Evolutionary conservation across 2,888 invertebrate genomes (phyloP).

Genomic region (Caenorhabditis sp.): DNA sequence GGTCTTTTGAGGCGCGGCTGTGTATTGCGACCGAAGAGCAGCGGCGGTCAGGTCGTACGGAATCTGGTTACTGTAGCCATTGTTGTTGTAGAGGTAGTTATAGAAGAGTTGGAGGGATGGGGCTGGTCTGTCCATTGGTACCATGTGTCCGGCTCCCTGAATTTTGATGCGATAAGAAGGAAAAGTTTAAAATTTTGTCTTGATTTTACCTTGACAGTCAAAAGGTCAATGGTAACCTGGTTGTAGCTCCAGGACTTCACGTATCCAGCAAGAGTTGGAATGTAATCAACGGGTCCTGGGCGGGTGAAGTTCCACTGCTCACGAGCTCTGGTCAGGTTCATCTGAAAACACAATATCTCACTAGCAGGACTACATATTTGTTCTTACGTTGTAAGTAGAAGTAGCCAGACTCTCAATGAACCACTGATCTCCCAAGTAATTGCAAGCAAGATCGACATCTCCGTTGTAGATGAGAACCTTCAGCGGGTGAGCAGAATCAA

Average conservation of each 20-base stretch:
- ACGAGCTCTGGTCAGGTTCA: slow-evolving; percentile 50
- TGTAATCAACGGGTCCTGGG: slow-evolving; percentile 36
- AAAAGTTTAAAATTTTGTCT: no score
- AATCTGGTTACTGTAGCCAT: slow-evolving; percentile 58
- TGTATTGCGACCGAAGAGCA: slow-evolving; percentile 49
- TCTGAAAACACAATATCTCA: slow-evolving; percentile 14
- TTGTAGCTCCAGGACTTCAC: slow-evolving; percentile 56
- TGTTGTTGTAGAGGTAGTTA: slow-evolving; percentile 66
- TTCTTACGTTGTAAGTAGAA: slow-evolving; percentile 3
- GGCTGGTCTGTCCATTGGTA: slow-evolving; percentile 72
- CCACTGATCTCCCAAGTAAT: slow-evolving; percentile 75
- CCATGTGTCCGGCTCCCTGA: slow-evolving; percentile 70
- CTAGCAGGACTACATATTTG: neutral
- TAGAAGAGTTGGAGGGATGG: slow-evolving; percentile 74
- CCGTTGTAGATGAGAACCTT: slow-evolving; percentile 74
- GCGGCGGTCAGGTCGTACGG: slow-evolving; percentile 43
- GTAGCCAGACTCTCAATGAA: slow-evolving; percentile 67
- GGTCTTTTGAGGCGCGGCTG: slow-evolving; percentile 44
- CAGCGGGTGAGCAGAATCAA: slow-evolving; percentile 61
- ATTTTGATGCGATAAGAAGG: no score
- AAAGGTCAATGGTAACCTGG: slow-evolving; percentile 57
- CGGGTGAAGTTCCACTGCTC: slow-evolving; percentile 64
- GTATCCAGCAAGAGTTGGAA: slow-evolving; percentile 59
- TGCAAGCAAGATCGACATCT: slow-evolving; percentile 73
- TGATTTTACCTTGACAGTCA: slow-evolving; percentile 72